These are phyloP conservation scores for Polyodon spathula DNA, from an alignment of 2,113 vertebrate genomes.

Conservation along the genomic window DNA sequence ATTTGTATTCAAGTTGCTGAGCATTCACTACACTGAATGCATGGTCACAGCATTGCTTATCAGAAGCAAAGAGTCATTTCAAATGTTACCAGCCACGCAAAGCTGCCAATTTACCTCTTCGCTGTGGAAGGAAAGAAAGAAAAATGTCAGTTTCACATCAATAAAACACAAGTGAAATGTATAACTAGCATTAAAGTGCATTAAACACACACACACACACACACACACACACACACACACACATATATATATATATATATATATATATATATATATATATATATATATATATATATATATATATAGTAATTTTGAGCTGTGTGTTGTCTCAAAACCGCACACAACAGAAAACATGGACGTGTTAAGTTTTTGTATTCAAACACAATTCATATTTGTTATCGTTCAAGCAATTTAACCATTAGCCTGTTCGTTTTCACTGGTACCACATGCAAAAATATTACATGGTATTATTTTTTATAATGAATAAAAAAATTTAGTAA, in stretches of 20 bases:
- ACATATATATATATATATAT: too few relatives aligned
- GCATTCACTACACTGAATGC: too few relatives aligned
- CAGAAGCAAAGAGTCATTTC: too few relatives aligned
- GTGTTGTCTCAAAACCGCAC: conserved; percentile 5
- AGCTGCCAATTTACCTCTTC: conserved; percentile 4
- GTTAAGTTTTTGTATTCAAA: not conserved
- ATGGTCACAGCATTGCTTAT: too few relatives aligned
- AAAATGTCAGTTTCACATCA: not conserved
- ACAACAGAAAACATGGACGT: not conserved
- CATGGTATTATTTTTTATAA: not conserved
- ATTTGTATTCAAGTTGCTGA: not conserved
- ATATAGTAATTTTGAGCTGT: conserved; percentile 9
- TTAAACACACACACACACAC: not conserved
- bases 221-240: too few relatives aligned
- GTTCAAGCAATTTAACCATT: not conserved
- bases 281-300: too few relatives aligned
- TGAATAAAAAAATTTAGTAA: too few relatives aligned
- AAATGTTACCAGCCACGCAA: not conserved
- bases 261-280: too few relatives aligned
- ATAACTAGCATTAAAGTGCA: not conserved
- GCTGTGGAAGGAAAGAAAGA: conserved; percentile 5
- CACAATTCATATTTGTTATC: not conserved
- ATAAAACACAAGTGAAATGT: not conserved
- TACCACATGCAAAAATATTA: not conserved
- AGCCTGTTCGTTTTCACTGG: not conserved